phyloP scores from a whole-genome alignment of 2,888 invertebrate genomes.

The Cheilosia grossa region DNA sequence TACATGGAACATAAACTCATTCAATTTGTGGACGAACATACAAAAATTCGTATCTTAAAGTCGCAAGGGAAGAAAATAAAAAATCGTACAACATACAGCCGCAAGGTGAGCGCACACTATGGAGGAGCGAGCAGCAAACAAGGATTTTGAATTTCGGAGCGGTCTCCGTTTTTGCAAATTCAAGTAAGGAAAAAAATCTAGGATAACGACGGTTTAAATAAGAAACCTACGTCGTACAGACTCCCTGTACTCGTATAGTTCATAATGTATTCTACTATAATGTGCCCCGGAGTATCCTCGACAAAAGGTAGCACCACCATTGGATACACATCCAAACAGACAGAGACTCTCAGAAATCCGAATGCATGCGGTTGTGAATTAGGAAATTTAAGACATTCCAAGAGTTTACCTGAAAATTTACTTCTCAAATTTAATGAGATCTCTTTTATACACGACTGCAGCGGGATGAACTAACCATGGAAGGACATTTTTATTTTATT shows the following conservation, averaged over 20 bases:
- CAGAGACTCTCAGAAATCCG: constrained; percentile 20
- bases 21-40: constrained; percentile 53
- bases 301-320: constrained; percentile 33
- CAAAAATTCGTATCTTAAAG: constrained; percentile 20
- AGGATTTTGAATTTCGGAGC: constrained; percentile 60
- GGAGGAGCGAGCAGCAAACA: constrained; percentile 18
- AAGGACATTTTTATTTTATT: constrained; percentile 50
- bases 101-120: constrained; percentile 50
- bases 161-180: constrained; percentile 22
- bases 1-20: constrained; percentile 42
- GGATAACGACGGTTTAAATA: constrained; percentile 68
- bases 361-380: constrained; percentile 67
- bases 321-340: constrained; percentile 14
- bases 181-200: constrained; percentile 42
- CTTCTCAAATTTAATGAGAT: constrained; percentile 58
- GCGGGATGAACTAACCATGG: background rate
- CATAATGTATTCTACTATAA: constrained; percentile 32
- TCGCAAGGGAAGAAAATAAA: constrained; percentile 33
- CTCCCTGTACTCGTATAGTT: constrained; percentile 9
- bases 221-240: constrained; percentile 31
- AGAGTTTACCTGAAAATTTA: constrained; percentile 58
- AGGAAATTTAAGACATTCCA: constrained; percentile 64
- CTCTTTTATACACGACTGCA: constrained; percentile 44
- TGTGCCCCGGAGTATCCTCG: constrained; percentile 43
- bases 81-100: constrained; percentile 55